Evolutionary conservation across 1,140 invertebrate species (phyloP).

Genomic region (silkworm (Bombyx mori)): ASM3026992v2 NC_085117.1:8362501-8363000

Average conservation of each 20-base stretch:
- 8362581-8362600: no score
- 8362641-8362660: no score
- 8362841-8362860: constrained; percentile 20
- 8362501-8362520: no score
- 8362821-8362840: constrained; percentile 10
- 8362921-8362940: constrained; percentile 43
- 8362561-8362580: no score
- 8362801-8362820: no score
- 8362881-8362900: constrained; percentile 8
- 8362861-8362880: constrained; percentile 17
- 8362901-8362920: constrained; percentile 38
- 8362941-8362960: constrained; percentile 44
- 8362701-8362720: constrained; percentile 27
- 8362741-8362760: constrained; percentile 32
- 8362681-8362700: no score
- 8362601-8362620: no score
- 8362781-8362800: constrained; percentile 2
- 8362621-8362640: no score
- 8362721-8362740: constrained; percentile 39
- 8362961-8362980: constrained; percentile 34
- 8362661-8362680: no score
- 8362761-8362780: constrained; percentile 39
- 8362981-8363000: constrained; percentile 45
- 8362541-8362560: no score
- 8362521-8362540: no score